These are phyloP conservation scores for Thyatira batis DNA, from an alignment of 2,888 invertebrate genomes.

Conservation along the genomic window DNA sequence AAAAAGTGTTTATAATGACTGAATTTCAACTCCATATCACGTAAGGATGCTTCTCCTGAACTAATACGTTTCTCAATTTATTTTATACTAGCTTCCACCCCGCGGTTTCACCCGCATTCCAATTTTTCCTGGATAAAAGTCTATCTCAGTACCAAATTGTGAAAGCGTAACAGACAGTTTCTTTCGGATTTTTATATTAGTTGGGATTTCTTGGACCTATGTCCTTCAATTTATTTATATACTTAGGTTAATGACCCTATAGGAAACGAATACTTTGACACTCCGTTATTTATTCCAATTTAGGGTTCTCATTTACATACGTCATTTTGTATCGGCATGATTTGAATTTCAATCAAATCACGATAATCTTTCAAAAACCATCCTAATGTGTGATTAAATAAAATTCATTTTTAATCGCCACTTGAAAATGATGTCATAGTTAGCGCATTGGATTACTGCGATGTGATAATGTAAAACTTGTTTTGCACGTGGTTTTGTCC, in stretches of 20 bases:
- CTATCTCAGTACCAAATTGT: too few relatives aligned
- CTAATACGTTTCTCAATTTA: too few relatives aligned
- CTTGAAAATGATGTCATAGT: not conserved
- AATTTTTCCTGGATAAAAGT: too few relatives aligned
- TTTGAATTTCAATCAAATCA: conserved; percentile 29
- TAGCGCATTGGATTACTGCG: not conserved
- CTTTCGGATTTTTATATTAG: too few relatives aligned
- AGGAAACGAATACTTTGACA: not conserved
- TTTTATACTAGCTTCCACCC: too few relatives aligned
- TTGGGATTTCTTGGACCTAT: not conserved
- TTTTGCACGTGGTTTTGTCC: too few relatives aligned
- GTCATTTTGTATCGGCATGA: conserved; percentile 14
- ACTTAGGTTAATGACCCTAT: not conserved
- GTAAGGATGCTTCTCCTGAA: too few relatives aligned
- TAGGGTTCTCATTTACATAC: conserved; percentile 31
- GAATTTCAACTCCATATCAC: too few relatives aligned
- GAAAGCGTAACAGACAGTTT: too few relatives aligned
- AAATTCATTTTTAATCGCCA: not conserved
- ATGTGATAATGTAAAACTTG: not conserved
- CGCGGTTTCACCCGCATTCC: too few relatives aligned
- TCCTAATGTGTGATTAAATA: not conserved
- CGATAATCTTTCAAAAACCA: not conserved
- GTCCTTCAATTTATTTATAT: not conserved
- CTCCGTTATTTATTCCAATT: conserved; percentile 42
- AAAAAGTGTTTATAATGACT: too few relatives aligned